Conservation (phyloP, 2,113 vertebrate species). For the Chaetura pelagica region DNA sequence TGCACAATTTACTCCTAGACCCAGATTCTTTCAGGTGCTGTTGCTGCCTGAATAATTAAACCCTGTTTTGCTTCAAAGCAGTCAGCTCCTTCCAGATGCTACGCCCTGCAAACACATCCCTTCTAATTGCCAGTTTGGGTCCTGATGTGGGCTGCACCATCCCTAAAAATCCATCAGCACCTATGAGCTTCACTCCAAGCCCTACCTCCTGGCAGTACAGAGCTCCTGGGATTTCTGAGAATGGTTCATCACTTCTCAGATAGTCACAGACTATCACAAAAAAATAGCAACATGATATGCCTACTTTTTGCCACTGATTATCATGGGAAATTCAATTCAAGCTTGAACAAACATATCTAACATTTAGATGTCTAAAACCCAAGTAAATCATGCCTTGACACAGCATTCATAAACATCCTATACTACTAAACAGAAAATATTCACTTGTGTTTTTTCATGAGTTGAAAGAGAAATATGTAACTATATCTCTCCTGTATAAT, state of each 20-base stretch:
- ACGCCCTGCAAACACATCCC: neutral
- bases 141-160: neutral
- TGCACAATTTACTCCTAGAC: neutral
- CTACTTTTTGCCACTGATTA: neutral
- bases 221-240: neutral
- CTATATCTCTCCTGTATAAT: neutral
- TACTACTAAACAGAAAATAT: neutral
- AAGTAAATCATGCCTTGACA: neutral
- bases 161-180: neutral
- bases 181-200: neutral
- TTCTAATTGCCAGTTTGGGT: neutral
- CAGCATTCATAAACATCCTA: neutral
- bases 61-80: neutral
- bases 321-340: neutral
- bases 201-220: neutral
- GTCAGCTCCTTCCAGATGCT: neutral
- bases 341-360: neutral
- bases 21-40: neutral
- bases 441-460: neutral
- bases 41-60: neutral
- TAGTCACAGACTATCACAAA: neutral
- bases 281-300: rapidly evolving
- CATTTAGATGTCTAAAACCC: neutral
- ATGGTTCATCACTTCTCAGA: neutral
- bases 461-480: neutral